Percentiles rank a stretch among this genome's conserved stretches.
These are phyloP conservation scores for Trilocha varians DNA, from an alignment of 2,888 invertebrate species.

Conservation along the genomic window DNA sequence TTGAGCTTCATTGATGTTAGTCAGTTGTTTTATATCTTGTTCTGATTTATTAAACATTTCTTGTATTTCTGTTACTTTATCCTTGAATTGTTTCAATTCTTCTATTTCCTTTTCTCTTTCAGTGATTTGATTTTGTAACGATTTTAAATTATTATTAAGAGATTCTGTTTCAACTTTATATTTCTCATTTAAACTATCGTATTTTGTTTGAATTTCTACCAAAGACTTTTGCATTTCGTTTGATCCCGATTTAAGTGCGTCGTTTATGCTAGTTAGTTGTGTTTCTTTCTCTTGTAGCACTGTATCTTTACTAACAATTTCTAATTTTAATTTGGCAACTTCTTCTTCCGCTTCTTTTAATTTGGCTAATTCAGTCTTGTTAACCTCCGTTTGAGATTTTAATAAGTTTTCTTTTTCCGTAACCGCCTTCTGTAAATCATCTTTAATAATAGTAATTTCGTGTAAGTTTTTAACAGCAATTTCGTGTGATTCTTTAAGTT, in stretches of 20 bases:
- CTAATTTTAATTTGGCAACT: slow-evolving; percentile 36
- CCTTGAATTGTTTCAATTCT: slow-evolving; percentile 44
- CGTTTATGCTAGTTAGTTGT: slow-evolving; percentile 36
- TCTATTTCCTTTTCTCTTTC: slow-evolving; percentile 47
- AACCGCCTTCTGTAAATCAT: slow-evolving; percentile 34
- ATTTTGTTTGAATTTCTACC: slow-evolving; percentile 46
- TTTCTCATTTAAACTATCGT: slow-evolving; percentile 42
- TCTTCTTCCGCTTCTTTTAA: slow-evolving; percentile 39
- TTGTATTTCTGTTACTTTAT: slow-evolving; percentile 55
- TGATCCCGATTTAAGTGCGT: slow-evolving; percentile 36
- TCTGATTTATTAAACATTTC: slow-evolving; percentile 55
- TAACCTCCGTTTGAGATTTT: slow-evolving; percentile 40
- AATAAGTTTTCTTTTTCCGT: slow-evolving; percentile 46
- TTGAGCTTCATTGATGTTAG: slow-evolving; percentile 60
- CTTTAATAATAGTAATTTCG: slow-evolving; percentile 29
- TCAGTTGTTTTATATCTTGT: slow-evolving; percentile 56
- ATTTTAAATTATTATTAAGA: slow-evolving; percentile 42
- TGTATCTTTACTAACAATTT: slow-evolving; percentile 32
- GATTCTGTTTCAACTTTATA: slow-evolving; percentile 49
- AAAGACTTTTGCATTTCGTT: slow-evolving; percentile 42
- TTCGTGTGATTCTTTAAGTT: slow-evolving; percentile 38
- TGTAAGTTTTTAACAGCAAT: slow-evolving; percentile 33
- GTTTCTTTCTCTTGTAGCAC: slow-evolving; percentile 40
- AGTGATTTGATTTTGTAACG: slow-evolving; percentile 37
- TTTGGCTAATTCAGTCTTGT: slow-evolving; percentile 35